Evolutionary conservation across 1,140 invertebrate genomes (phyloP), one percentile per base, ranked within the genome.

Genomic region (Sinella curviseta): DNA sequence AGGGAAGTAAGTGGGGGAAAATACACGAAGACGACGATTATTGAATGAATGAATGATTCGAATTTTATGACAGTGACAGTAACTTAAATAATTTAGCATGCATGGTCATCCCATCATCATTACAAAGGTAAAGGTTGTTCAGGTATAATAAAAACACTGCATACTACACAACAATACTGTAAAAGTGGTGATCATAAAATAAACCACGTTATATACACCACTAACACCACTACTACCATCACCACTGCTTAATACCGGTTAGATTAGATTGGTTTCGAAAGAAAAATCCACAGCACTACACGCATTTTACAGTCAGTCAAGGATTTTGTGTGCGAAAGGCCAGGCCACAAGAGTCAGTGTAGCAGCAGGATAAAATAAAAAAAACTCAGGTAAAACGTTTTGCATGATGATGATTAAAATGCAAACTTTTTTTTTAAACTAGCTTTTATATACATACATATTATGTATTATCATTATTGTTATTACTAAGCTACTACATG

Each of bases 1-100:
- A 48, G 20, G 8, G 39, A 48, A 48, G 20, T 48, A 48, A 12
- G 39, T 48, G n/a, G n/a, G n/a, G n/a, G n/a, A n/a, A n/a, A n/a
- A n/a, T 48, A 48, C 39, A 48, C 39, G 39, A 48, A 48, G 20
- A 48, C 20, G 20, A 20, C 20, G 39, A 48, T 33, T 12, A 70
- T 70, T 70, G 65, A 70, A 70, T 70, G 65, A 33, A 60, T 60
- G 65, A 70, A 33, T 70, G 65, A 70, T 31, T 33, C n/a, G 31
- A 33, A 33, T 70, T 70, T 70, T 70, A 70, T 70, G 65, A 70
- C 65, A 70, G 26, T 33, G 65, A 70, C 65, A 70, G 65, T 70
- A 33, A 70, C 65, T 70, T 33, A 30, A 70, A 70, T 60, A 33
- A 31, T n/a, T 31, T n/a, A 33, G 31, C 31, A 14, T 33, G 31